Evolutionary conservation across 1,140 invertebrate species (phyloP), one percentile per base, ranked within the genome.

Genomic region (Nebria ingens): DNA sequence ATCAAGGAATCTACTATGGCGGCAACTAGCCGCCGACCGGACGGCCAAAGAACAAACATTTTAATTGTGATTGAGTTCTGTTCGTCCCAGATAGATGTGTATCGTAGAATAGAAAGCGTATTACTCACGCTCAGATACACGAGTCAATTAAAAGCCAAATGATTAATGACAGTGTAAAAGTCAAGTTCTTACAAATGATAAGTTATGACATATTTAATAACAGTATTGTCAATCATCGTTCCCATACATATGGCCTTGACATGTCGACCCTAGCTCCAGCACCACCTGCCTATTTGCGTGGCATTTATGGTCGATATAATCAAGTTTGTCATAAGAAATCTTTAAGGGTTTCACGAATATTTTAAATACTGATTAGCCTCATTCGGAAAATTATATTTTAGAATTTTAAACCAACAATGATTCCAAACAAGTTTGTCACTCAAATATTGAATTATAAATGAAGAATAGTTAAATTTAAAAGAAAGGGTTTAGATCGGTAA

Each of bases 201-300:
- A 45, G 40, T 45, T 45, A 45, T 45, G 40, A 45, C 40, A 45
- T 45, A 45, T 45, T 45, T 45, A 45, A 45, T 45, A 45, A 45
- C 40, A 45, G 40, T 6, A 9, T 9, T 45, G 40, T 45, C 40
- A 45, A 45, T 45, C 40, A 45, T 45, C 40, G 17, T 45, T 45
- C 40, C 3, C 40, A 45, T 45, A 4, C 40, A 17, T n/a, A 17
- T 17, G 40, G 9, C 40, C 40, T 45, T 45, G 9, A 45, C 40
- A 11, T 17, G 6, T 11, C 40, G 9, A 17, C 40, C 3, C 40
- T 45, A 17, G 15, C 40, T 12, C 6, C 40, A 12, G 40, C 40
- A 6, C 25, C 25, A 29, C 25, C 25, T 29, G 25, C 25, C 4
- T 29, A 13, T n/a, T n/a, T n/a, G n/a, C n/a, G 25, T 29, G 4